phyloP scores from a whole-genome alignment of 30 jellyfish, hydroid and myxozoan species.

The Sanderia malayensis region DNA sequence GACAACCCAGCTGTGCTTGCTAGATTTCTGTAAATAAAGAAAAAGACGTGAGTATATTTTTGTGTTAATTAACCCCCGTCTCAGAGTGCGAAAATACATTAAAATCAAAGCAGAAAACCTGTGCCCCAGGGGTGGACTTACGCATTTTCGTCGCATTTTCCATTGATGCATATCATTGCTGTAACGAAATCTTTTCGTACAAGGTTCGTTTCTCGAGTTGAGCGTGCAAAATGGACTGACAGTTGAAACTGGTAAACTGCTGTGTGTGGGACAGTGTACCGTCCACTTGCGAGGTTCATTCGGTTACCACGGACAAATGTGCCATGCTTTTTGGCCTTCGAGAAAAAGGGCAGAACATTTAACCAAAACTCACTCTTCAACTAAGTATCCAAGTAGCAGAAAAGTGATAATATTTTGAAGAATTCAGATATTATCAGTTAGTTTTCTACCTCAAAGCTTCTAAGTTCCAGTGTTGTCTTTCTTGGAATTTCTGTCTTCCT shows the following conservation, averaged over 20 bases:
- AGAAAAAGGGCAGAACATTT: background rate
- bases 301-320: slow-evolving; percentile 78
- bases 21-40: slow-evolving; percentile 26
- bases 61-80: too few species aligned
- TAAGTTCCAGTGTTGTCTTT: slow-evolving; percentile 48
- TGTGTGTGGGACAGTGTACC: slow-evolving; percentile 78
- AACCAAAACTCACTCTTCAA: background rate
- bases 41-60: too few species aligned
- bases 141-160: slow-evolving; percentile 79
- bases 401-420: background rate
- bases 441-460: slow-evolving; percentile 57
- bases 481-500: slow-evolving; percentile 63
- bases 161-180: slow-evolving; percentile 69
- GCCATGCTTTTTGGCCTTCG: slow-evolving; percentile 68
- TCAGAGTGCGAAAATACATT: too few species aligned
- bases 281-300: slow-evolving; percentile 63
- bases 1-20: slow-evolving; percentile 60
- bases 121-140: too few species aligned
- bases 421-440: background rate
- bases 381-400: background rate
- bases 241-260: slow-evolving; percentile 79
- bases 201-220: slow-evolving; percentile 63
- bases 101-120: too few species aligned
- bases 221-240: slow-evolving; percentile 59
- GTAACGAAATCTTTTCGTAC: slow-evolving; percentile 67